phyloP scores from a whole-genome alignment of 2,113 vertebrate species.

The Rhineura floridana region DNA sequence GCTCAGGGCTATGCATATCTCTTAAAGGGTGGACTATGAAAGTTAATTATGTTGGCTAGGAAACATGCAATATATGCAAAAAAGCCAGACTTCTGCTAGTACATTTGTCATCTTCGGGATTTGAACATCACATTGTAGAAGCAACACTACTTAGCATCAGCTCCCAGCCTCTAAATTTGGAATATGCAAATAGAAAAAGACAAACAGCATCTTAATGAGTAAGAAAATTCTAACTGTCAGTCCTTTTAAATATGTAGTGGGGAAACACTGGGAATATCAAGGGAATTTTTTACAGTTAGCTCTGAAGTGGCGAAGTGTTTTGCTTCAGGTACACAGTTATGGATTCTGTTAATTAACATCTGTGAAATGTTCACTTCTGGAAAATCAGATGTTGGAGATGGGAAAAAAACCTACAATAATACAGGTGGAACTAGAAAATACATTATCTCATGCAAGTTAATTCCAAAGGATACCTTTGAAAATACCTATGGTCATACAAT shows the following conservation, averaged over 20 bases:
- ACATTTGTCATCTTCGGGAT: slow-evolving; percentile 41
- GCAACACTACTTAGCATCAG: neutral
- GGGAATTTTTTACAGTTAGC: slow-evolving; percentile 20
- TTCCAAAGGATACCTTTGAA: neutral
- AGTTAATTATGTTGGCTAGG: slow-evolving; percentile 31
- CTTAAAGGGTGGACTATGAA: slow-evolving; percentile 35
- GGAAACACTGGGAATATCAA: slow-evolving; percentile 31
- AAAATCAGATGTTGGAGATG: slow-evolving; percentile 12
- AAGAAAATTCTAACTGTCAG: slow-evolving; percentile 38
- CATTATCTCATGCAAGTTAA: neutral
- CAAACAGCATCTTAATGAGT: slow-evolving; percentile 44
- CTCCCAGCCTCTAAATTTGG: slow-evolving; percentile 57
- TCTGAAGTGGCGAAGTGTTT: slow-evolving; percentile 11
- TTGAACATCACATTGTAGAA: slow-evolving; percentile 19
- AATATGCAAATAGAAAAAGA: slow-evolving; percentile 47
- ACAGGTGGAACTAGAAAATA: neutral
- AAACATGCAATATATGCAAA: slow-evolving; percentile 9
- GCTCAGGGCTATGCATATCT: neutral
- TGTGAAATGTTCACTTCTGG: slow-evolving; percentile 29
- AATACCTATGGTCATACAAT: neutral
- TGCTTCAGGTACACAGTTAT: slow-evolving; percentile 10
- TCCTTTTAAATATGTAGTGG: slow-evolving; percentile 26
- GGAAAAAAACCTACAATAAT: rapidly evolving
- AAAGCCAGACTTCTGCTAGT: slow-evolving; percentile 31
- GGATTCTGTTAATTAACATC: slow-evolving; percentile 2